These are phyloP conservation scores for Uloborus plumipes DNA, from an alignment of 2,888 invertebrate genomes.

Conservation along the genomic window DNA sequence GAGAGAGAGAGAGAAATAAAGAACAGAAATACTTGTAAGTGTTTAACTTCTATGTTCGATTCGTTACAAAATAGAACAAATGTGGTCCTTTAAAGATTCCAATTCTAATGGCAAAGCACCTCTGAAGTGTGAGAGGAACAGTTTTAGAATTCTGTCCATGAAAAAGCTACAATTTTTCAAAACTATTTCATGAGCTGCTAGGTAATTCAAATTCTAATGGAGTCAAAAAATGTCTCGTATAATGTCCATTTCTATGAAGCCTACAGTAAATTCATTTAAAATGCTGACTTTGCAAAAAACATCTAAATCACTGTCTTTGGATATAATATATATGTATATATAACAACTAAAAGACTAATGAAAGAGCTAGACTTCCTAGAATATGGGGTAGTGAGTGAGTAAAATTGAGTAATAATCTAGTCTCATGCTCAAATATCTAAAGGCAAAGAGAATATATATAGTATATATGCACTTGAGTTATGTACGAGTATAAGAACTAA, in stretches of 20 bases:
- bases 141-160: constrained; percentile 33
- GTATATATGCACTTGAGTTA: constrained; percentile 58
- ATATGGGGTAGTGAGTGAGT: constrained; percentile 52
- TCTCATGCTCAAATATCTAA: constrained; percentile 54
- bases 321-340: constrained; percentile 14
- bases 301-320: constrained; percentile 52
- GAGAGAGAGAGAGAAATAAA: too few species aligned
- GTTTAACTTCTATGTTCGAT: too few species aligned
- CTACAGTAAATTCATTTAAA: constrained; percentile 60
- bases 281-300: constrained; percentile 50
- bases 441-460: constrained; percentile 59
- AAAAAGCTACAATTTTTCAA: constrained; percentile 38
- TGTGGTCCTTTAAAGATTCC: constrained; percentile 41
- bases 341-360: constrained; percentile 53
- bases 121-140: constrained; percentile 35
- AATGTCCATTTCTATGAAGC: constrained; percentile 50
- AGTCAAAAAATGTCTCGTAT: constrained; percentile 38
- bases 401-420: constrained; percentile 56
- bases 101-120: constrained; percentile 45
- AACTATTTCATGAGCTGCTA: constrained; percentile 43
- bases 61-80: constrained; percentile 3
- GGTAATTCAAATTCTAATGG: constrained; percentile 44
- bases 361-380: constrained; percentile 47
- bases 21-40: too few species aligned
- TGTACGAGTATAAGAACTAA: constrained; percentile 48